Evolutionary conservation across 2,797 vertebrate species (phyloP).

Genomic region (Falco biarmicus): DNA sequence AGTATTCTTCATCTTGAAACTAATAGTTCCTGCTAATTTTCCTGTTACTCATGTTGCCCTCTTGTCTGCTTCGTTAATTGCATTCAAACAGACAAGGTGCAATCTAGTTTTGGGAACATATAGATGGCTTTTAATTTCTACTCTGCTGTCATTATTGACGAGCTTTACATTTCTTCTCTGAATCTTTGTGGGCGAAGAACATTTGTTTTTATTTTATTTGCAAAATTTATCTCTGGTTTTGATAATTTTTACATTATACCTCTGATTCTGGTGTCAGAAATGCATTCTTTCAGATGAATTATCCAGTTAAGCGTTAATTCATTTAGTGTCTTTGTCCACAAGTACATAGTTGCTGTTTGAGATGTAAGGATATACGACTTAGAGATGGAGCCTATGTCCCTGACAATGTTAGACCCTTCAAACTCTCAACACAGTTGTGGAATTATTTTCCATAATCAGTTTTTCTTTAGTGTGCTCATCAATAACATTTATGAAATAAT

Average conservation of each 20-base stretch:
- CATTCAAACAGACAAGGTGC: neutral
- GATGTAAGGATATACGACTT: neutral
- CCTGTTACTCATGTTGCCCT: neutral
- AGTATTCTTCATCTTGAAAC: neutral
- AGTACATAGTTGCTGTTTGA: neutral
- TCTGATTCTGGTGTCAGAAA: neutral
- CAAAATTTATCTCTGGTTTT: neutral
- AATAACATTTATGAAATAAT: neutral
- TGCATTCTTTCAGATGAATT: neutral
- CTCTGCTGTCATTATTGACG: neutral
- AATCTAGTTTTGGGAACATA: neutral
- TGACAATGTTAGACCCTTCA: neutral
- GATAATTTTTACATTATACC: neutral
- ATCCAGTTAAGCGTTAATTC: neutral
- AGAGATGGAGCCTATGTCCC: fast-evolving
- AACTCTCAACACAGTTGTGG: neutral
- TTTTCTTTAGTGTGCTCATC: neutral
- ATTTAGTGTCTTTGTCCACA: neutral
- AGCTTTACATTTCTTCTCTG: neutral
- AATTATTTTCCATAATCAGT: neutral
- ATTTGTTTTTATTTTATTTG: neutral
- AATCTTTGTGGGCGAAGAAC: neutral
- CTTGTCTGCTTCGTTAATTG: neutral
- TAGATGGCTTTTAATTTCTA: neutral
- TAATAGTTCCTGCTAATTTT: neutral